phyloP scores from a whole-genome alignment of 2,113 vertebrate genomes.

The Ptyas mucosa region DNA sequence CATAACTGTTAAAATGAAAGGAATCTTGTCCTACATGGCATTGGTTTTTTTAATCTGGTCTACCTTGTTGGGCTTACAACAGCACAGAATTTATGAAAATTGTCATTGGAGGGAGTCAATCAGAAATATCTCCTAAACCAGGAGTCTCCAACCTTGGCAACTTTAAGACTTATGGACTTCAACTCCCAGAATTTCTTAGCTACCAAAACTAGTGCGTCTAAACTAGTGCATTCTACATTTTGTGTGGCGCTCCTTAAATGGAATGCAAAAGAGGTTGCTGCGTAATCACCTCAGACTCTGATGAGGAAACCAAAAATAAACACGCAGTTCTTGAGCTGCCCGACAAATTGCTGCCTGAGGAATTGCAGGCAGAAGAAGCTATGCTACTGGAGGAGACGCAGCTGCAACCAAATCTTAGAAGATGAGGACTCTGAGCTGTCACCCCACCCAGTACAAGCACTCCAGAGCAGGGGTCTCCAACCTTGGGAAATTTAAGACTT shows the following conservation, averaged over 20 bases:
- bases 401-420: not conserved
- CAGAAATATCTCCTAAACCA: not conserved
- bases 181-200: too few species aligned
- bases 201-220: not conserved
- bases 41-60: not conserved
- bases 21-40: not conserved
- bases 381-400: not conserved
- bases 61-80: not conserved
- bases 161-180: too few species aligned
- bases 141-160: too few species aligned
- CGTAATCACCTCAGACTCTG: not conserved
- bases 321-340: not conserved
- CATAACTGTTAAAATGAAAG: not conserved
- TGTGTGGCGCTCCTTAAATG: not conserved
- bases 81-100: not conserved
- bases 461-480: too few species aligned
- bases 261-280: not conserved
- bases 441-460: not conserved
- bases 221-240: not conserved
- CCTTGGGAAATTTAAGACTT: too few species aligned
- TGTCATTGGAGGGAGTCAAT: not conserved
- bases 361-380: not conserved
- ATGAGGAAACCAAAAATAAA: not conserved
- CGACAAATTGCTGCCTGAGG: not conserved
- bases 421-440: not conserved